A percentile compares a stretch with the other conserved stretches of the same genome.
Conservation (phyloP, 2,113 vertebrate species). For the Daphoenositta chrysoptera region DNA sequence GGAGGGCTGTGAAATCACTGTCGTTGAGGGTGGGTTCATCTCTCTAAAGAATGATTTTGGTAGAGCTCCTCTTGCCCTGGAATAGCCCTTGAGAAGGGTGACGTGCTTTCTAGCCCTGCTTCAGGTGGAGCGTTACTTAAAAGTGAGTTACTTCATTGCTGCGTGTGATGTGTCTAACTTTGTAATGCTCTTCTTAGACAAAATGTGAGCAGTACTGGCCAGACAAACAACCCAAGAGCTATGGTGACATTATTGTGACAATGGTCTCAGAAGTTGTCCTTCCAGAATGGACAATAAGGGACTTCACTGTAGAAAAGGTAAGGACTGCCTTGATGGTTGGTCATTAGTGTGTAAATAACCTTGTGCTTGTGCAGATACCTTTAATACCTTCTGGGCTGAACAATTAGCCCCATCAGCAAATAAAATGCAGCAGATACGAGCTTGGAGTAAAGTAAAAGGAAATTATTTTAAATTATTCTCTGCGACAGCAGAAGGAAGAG, state of each 20-base stretch:
- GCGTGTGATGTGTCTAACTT: neutral
- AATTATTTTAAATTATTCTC: neutral
- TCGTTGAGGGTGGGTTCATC: neutral
- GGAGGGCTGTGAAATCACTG: neutral
- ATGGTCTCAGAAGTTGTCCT: conserved; percentile 79
- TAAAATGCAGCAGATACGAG: neutral
- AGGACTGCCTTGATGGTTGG: neutral
- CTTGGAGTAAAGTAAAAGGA: neutral
- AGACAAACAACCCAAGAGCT: conserved; percentile 73
- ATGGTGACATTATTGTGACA: conserved; percentile 80
- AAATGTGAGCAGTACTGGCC: conserved; percentile 98
- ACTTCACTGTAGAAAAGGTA: conserved; percentile 89
- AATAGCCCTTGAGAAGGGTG: neutral
- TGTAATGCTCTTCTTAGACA: conserved; percentile 72
- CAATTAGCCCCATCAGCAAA: neutral
- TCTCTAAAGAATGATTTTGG: neutral
- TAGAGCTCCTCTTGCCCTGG: neutral
- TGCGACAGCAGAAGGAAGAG: neutral
- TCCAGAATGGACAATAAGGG: conserved; percentile 93
- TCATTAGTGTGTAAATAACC: neutral
- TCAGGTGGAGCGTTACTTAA: neutral
- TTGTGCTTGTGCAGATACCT: neutral
- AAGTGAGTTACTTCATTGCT: neutral
- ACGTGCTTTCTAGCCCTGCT: neutral
- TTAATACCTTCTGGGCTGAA: neutral